phyloP scores from a whole-genome alignment of 2,888 invertebrate species.

The Drosophila meridionalis region DNA sequence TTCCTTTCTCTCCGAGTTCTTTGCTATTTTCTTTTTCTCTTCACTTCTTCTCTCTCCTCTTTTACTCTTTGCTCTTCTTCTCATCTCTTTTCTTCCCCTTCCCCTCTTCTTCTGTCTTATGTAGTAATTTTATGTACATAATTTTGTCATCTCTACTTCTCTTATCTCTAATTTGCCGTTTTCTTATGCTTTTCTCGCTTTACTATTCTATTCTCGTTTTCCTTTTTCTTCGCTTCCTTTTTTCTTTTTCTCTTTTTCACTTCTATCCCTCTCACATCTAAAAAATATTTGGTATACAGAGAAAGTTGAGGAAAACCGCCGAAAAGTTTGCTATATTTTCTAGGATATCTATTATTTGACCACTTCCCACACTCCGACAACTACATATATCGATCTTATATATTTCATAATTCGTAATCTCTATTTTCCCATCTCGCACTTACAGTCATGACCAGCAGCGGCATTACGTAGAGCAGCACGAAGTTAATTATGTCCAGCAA shows the following conservation, averaged over 20 bases:
- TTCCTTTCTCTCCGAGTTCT: too few species aligned
- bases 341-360: not conserved
- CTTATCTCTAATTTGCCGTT: not conserved
- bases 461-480: conserved; percentile 92
- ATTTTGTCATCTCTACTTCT: not conserved
- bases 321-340: not conserved
- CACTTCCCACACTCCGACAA: not conserved
- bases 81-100: not conserved
- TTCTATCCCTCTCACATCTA: too few species aligned
- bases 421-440: conserved; percentile 72
- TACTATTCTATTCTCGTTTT: not conserved
- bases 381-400: not conserved
- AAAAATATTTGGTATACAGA: too few species aligned
- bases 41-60: too few species aligned
- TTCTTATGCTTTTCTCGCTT: not conserved
- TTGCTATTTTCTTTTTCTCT: not conserved
- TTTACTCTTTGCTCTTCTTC: not conserved
- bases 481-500: conserved; percentile 93
- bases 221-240: too few species aligned
- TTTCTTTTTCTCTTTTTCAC: too few species aligned
- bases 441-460: conserved; percentile 92
- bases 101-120: not conserved
- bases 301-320: too few species aligned
- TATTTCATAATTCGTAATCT: not conserved
- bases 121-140: too few species aligned